Percentiles rank a stretch among this genome's conserved stretches.
phyloP scores from a whole-genome alignment of 2,888 invertebrate genomes.

The Dryococelus australis region DNA sequence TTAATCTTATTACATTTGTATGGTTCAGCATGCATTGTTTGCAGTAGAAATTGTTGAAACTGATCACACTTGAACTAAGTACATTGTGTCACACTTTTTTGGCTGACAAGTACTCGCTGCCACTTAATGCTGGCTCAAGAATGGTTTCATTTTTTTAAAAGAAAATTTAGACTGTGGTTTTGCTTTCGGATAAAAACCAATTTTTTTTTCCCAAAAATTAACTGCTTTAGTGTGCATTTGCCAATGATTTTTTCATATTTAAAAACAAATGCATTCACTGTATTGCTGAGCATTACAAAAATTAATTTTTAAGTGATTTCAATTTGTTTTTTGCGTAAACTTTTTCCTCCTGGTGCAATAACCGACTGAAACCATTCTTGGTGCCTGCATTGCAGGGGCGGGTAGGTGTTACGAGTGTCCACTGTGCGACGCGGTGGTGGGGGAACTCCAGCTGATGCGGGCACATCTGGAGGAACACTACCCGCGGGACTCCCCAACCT shows the following conservation, averaged over 20 bases:
- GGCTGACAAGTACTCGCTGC: neutral
- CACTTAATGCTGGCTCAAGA: slow-evolving; percentile 36
- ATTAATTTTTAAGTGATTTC: too few species aligned
- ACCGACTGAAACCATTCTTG: slow-evolving; percentile 44
- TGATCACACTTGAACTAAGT: neutral
- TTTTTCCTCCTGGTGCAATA: too few species aligned
- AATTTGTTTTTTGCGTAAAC: too few species aligned
- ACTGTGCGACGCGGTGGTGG: slow-evolving; percentile 73
- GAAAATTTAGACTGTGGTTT: neutral
- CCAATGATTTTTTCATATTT: neutral
- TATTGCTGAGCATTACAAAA: slow-evolving; percentile 23
- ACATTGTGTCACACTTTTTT: neutral
- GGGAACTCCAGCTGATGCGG: slow-evolving; percentile 72
- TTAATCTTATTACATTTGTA: neutral
- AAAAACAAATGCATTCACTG: neutral
- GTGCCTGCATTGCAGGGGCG: slow-evolving; percentile 50
- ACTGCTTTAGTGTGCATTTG: neutral
- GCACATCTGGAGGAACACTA: slow-evolving; percentile 83
- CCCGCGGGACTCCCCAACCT: slow-evolving; percentile 83
- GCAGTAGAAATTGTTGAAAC: neutral
- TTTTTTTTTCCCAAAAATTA: neutral
- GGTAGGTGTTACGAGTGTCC: slow-evolving; percentile 69
- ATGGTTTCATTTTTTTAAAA: slow-evolving; percentile 39
- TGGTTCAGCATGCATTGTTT: slow-evolving; percentile 5
- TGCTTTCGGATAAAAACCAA: neutral